Base-by-base conservation (phyloP, 2,113 vertebrate species). In the Indicator maculatus region DNA sequence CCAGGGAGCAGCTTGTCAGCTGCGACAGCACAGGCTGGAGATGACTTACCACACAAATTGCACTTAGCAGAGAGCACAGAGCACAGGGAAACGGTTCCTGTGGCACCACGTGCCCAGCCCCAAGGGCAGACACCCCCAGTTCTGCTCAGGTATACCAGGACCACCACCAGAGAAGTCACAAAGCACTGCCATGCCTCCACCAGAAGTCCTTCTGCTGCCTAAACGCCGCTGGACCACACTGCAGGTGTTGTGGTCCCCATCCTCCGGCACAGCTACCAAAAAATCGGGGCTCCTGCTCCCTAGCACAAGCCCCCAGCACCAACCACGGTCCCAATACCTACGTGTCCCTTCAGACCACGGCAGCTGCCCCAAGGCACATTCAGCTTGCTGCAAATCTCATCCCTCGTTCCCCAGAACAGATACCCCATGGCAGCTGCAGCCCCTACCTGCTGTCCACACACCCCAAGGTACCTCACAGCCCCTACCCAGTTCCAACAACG, bases 281-380 rank as follows among this genome's bases (percentile, higher is more conserved):
- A 41, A 7, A 39, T 67, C 88, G 15, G 78, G 12, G 47, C 77
- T 52, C 26, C 58, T 17, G 8, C 5, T 38, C 38, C 73, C 33
- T 61, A 30, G 44, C 71, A 9, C 33, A 4, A 4, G n/a, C 21
- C 12, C 12, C 26, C 41, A 6, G 17, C 65, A 8, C 26, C 12
- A 10, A 13, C 41, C n/a, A 6, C 0, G 5, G 63, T 38, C 56
- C 52, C 64, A 6, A 28, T 23, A 3, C 0, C 0, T 18, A 4
- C 1, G 3, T 10, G 41, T 18, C 2, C 0, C 56, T 23, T 47
- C 56, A 41, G 53, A 72, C 33, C 41, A 31, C 6, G 0, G 75
- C 74, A 20, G 14, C 71, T 20, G 5, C 5, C 44, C 45, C 31
- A 56, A 5, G 13, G 66, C 38, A 33, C 60, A 1, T 9, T 23